A percentile compares a stretch with the other conserved stretches of the same genome.
Evolutionary conservation across 1,140 invertebrate genomes (phyloP).

Genomic region (Halictus rubicundus): DNA sequence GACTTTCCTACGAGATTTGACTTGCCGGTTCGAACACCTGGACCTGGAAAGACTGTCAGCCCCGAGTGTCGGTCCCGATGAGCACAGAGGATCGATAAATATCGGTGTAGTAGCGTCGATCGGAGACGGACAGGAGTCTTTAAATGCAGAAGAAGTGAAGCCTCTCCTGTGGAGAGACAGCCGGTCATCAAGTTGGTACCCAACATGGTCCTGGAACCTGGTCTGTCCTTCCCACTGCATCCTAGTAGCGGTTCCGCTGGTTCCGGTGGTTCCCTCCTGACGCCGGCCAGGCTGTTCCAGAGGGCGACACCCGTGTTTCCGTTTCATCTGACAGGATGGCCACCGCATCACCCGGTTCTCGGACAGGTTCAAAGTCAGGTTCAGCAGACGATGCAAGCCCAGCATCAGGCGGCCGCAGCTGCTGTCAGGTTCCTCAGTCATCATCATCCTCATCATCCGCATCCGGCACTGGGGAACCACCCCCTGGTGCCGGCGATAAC

Average conservation of each 20-base stretch:
- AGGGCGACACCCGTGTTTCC: conserved; percentile 78
- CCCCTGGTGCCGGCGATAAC: conserved; percentile 74
- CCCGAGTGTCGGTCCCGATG: background rate
- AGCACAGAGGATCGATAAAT: too few species aligned
- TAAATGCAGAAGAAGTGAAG: conserved; percentile 57
- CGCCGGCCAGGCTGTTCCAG: conserved; percentile 75
- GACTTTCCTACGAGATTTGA: too few species aligned
- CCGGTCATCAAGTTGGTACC: conserved; percentile 76
- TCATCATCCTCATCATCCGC: conserved; percentile 77
- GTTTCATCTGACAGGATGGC: conserved; percentile 78
- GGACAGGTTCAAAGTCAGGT: conserved; percentile 78
- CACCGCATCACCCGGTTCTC: conserved; percentile 77
- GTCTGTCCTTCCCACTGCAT: conserved; percentile 79
- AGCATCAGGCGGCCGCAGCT: conserved; percentile 74
- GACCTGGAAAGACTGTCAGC: background rate
- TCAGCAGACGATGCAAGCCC: conserved; percentile 76
- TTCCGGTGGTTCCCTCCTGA: conserved; percentile 74
- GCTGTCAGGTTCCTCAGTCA: conserved; percentile 76
- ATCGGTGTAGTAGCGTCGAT: background rate
- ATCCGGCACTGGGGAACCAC: conserved; percentile 75
- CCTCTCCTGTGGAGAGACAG: conserved; percentile 52
- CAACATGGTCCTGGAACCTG: conserved; percentile 79
- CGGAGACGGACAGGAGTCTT: background rate
- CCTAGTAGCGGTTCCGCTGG: conserved; percentile 73
- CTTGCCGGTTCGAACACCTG: too few species aligned